A percentile compares a stretch with the other conserved stretches of the same genome.
These are phyloP conservation scores for Xerus inauris DNA, from an alignment of 2,113 vertebrate species.

Conservation along the genomic window DNA sequence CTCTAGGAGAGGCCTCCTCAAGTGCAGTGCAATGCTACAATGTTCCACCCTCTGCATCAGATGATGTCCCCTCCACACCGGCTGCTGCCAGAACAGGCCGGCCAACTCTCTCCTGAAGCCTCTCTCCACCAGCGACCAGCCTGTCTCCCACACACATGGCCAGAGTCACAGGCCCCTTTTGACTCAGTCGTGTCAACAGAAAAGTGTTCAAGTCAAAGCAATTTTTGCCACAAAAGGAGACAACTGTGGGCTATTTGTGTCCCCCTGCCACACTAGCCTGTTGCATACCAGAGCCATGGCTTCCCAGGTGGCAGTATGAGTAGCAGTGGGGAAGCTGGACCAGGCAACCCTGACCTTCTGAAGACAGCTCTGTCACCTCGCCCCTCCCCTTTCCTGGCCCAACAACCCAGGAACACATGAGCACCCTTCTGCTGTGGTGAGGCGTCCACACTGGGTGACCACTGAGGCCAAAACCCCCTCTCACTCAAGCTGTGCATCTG, in stretches of 20 bases:
- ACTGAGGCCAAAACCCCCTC: not conserved
- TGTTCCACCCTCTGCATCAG: not conserved
- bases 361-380: not conserved
- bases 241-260: accelerated
- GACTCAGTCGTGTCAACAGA: accelerated
- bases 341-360: not conserved
- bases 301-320: not conserved
- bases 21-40: not conserved
- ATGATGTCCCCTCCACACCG: not conserved
- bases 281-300: accelerated
- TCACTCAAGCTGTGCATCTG: not conserved
- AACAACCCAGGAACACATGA: too few relatives aligned
- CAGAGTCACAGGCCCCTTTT: not conserved
- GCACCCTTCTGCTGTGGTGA: not conserved
- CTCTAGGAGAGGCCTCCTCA: not conserved
- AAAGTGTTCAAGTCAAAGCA: not conserved
- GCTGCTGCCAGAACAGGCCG: not conserved
- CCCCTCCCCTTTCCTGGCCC: not conserved
- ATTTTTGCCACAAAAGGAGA: not conserved
- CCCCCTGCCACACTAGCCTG: accelerated
- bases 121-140: not conserved
- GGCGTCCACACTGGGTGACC: accelerated
- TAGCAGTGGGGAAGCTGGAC: not conserved
- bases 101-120: not conserved
- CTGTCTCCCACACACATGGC: not conserved